Percentiles rank a stretch among this genome's conserved stretches.
These are phyloP conservation scores for Corythornis madagascariensis DNA, from an alignment of 2,113 vertebrate genomes.

Conservation along the genomic window DNA sequence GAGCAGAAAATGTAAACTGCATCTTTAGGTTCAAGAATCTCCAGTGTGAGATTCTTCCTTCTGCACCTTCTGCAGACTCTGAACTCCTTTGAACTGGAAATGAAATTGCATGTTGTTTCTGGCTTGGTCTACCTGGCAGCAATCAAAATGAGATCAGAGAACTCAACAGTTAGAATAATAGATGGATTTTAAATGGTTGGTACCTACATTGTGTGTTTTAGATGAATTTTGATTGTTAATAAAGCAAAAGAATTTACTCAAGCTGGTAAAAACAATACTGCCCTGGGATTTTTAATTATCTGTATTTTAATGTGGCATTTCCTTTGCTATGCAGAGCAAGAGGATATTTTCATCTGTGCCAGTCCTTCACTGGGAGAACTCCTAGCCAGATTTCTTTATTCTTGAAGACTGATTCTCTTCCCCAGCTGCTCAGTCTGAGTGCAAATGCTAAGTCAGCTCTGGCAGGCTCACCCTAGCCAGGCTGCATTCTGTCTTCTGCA, in stretches of 20 bases:
- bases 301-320: conserved; percentile 48
- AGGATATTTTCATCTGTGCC: neutral
- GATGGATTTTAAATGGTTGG: neutral
- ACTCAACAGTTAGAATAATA: neutral
- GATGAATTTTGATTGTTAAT: conserved; percentile 26
- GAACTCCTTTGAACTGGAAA: conserved; percentile 30
- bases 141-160: neutral
- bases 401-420: neutral
- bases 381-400: conserved; percentile 12
- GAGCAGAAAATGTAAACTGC: neutral
- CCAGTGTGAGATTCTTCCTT: conserved; percentile 23
- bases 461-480: neutral
- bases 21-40: neutral
- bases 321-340: neutral
- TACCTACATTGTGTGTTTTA: neutral
- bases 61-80: conserved; percentile 24
- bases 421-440: conserved; percentile 24
- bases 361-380: conserved; percentile 21
- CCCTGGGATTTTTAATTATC: conserved; percentile 28
- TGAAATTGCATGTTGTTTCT: conserved; percentile 38
- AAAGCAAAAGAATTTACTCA: conserved; percentile 18
- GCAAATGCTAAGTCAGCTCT: conserved; percentile 61
- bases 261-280: neutral
- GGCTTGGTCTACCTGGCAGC: conserved; percentile 32
- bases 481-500: conserved; percentile 38